phyloP scores from a whole-genome alignment of 2,797 vertebrate species.

The Dryobates pubescens region DNA sequence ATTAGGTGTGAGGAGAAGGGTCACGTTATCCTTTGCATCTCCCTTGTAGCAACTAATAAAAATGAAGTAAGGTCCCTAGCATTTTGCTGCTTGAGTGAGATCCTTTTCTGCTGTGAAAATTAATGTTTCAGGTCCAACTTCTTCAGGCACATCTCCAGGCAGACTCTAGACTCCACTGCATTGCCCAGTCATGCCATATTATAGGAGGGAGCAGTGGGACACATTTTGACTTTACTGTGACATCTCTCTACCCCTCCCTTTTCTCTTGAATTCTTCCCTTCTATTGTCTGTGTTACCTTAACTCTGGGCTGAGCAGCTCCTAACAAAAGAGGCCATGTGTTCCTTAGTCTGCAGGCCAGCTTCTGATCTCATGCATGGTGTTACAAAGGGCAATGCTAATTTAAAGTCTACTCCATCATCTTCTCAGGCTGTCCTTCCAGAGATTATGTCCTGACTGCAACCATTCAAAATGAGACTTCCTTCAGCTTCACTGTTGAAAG shows the following conservation, averaged over 20 bases:
- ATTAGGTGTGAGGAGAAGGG: background rate
- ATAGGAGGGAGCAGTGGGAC: background rate
- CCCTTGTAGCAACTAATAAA: background rate
- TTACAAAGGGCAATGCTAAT: background rate
- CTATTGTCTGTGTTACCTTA: background rate
- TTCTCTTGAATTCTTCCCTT: background rate
- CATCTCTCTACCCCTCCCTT: fast-evolving
- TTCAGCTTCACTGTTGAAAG: background rate
- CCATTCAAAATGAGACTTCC: background rate
- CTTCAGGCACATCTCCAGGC: background rate
- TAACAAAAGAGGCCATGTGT: fast-evolving
- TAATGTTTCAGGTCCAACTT: background rate
- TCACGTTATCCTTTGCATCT: background rate
- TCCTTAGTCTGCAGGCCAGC: background rate
- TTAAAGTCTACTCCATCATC: background rate
- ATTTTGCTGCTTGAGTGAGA: background rate
- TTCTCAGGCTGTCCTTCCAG: background rate
- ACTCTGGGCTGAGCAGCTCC: background rate
- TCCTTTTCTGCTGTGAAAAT: background rate
- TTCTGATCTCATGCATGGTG: background rate
- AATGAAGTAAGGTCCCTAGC: background rate
- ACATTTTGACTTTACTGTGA: background rate
- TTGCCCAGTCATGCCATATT: background rate
- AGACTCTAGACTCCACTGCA: background rate
- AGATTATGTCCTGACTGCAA: background rate